phyloP scores from a whole-genome alignment of 2,888 invertebrate species.

The Nesidiocoris tenuis region DNA sequence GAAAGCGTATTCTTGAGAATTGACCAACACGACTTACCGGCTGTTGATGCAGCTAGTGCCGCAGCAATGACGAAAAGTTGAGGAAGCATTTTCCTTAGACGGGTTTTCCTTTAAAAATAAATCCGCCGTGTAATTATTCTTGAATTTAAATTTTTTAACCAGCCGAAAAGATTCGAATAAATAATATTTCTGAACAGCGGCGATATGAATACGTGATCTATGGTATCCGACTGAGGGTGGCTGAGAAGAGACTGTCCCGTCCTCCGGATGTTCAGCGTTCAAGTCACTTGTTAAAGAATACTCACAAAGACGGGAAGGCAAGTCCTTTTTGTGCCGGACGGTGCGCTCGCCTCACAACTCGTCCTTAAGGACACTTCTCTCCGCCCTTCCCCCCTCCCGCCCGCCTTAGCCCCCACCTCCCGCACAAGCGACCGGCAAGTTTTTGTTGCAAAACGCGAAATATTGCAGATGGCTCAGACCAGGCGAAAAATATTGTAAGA shows the following conservation, averaged over 20 bases:
- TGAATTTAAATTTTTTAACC: too few relatives aligned
- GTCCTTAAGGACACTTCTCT: not conserved
- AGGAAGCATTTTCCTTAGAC: not conserved
- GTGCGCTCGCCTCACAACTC: not conserved
- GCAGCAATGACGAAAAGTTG: not conserved
- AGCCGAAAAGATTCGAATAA: too few relatives aligned
- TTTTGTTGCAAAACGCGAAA: not conserved
- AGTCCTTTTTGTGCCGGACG: not conserved
- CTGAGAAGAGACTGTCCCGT: too few relatives aligned
- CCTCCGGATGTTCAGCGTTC: not conserved
- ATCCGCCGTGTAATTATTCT: too few relatives aligned
- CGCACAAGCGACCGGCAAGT: not conserved
- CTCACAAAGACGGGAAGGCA: not conserved
- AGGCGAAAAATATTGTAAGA: too few relatives aligned
- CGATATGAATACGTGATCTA: too few relatives aligned
- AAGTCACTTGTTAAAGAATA: not conserved
- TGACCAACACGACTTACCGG: too few relatives aligned
- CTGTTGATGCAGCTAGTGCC: not conserved
- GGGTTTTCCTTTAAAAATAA: too few relatives aligned
- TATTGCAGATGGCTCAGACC: too few relatives aligned
- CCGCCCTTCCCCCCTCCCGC: not conserved
- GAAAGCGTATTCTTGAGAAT: too few relatives aligned
- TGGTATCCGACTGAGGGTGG: too few relatives aligned
- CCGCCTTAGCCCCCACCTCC: not conserved
- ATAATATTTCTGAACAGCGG: too few relatives aligned